phyloP scores from a whole-genome alignment of 2,113 vertebrate genomes.

The Monarcha castaneiventris region DNA sequence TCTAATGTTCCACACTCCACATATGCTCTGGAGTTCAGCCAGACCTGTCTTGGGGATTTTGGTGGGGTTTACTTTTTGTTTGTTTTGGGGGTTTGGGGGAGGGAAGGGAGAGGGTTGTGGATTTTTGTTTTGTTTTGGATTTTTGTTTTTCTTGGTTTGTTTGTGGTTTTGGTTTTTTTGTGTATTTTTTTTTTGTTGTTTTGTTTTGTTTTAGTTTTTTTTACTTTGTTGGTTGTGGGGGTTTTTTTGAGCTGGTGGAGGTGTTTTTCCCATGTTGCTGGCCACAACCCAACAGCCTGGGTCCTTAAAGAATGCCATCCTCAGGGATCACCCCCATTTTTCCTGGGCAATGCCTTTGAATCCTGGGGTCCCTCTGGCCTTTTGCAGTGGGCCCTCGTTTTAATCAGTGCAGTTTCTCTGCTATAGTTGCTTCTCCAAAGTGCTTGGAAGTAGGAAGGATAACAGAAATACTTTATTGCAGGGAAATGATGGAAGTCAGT shows the following conservation, averaged over 20 bases:
- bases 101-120: background rate
- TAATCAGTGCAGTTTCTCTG: background rate
- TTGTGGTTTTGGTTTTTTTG: background rate
- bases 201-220: background rate
- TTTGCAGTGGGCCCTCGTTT: background rate
- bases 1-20: background rate
- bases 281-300: too few relatives aligned
- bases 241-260: accelerated
- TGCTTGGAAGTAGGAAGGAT: background rate
- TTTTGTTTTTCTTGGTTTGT: background rate
- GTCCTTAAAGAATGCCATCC: background rate
- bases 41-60: background rate
- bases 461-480: background rate
- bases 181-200: background rate
- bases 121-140: too few relatives aligned
- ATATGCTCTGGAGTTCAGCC: background rate
- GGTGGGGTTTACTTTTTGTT: background rate
- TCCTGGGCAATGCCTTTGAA: background rate
- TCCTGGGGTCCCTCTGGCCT: background rate
- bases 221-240: background rate
- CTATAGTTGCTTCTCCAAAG: background rate
- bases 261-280: background rate
- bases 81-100: accelerated
- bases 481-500: background rate
- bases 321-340: accelerated